Evolutionary conservation across 1,140 invertebrate species (phyloP), one percentile per base, ranked within the genome.

Genomic region (Gryllus bimaculatus): DNA sequence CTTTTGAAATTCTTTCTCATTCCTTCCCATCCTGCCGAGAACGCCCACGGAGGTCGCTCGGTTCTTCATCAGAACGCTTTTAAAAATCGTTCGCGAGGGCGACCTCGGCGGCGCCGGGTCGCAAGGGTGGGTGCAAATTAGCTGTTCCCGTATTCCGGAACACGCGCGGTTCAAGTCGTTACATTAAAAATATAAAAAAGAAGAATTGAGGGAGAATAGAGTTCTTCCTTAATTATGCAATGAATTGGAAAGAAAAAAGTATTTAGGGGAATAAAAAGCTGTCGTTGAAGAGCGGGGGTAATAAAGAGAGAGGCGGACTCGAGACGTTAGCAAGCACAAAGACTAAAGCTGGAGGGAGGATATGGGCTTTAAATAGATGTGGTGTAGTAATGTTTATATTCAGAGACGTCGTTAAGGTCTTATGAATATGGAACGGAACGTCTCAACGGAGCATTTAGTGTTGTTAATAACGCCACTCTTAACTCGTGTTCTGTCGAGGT

Each of bases 381-480:
- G n/a, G 76, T 66, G 54, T 66, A 18, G n/a, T 77, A 77, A 54
- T 77, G 48, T 77, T 77, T 77, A 54, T 47, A 20, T 76, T 48
- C 75, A 15, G 21, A 8, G 75, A 47, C 39, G 75, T 47, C 75
- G 39, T 76, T 76, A 76, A 77, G 76, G 47, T 48, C 76, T 77
- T 49, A 77, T 77, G 76, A 77, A 77, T 77, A 77, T 77, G 76
- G 39, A 77, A 49, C 76, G 47, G 20, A 48, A 77, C n/a, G 74
- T 48, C 47, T 15, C 48, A 18, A 47, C 20, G 47, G 47, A 76
- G 18, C 47, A 47, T 47, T 48, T 20, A 48, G 47, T 47, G 47
- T 76, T 47, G 75, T 76, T 76, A 76, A 47, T 76, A 76, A 76
- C 47, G 75, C 8, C 12, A 76, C 75, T 76, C 47, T 76, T 76